A percentile compares a stretch with the other conserved stretches of the same genome.
Evolutionary conservation across 2,797 vertebrate species (phyloP).

Genomic region (Malurus splendens): DNA sequence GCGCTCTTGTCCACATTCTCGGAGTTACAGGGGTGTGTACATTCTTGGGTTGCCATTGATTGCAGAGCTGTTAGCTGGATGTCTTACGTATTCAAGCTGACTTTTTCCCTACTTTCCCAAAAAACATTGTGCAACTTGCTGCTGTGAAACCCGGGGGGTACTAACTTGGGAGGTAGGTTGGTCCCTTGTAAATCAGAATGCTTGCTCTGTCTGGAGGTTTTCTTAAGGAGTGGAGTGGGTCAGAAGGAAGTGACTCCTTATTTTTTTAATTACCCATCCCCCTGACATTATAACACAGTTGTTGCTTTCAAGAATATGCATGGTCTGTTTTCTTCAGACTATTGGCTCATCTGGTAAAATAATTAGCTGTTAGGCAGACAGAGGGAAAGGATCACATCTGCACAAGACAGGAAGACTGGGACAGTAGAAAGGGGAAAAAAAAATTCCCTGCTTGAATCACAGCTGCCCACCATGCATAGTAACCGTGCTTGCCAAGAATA

Average conservation of each 20-base stretch:
- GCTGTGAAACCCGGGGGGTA: neutral
- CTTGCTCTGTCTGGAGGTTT: conserved; percentile 2
- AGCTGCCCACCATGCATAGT: conserved; percentile 63
- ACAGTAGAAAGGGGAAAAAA: conserved; percentile 15
- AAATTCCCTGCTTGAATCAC: conserved; percentile 45
- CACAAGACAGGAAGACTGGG: conserved; percentile 61
- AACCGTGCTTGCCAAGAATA: conserved; percentile 54
- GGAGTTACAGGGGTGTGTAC: neutral
- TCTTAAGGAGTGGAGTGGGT: neutral
- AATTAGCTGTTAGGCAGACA: conserved; percentile 65
- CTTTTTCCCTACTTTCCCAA: neutral
- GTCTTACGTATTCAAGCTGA: neutral
- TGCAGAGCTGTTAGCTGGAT: neutral
- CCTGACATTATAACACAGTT: conserved; percentile 6
- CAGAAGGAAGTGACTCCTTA: conserved; percentile 9
- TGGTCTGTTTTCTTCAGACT: conserved; percentile 58
- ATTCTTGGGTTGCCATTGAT: neutral
- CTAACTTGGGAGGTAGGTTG: neutral
- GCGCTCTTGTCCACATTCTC: neutral
- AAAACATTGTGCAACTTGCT: neutral
- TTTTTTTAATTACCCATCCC: neutral
- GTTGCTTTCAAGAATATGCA: conserved; percentile 58
- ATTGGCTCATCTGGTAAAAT: conserved; percentile 64
- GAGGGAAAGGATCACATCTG: conserved; percentile 62
- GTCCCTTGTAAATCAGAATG: neutral